Evolutionary conservation across 2,888 invertebrate species (phyloP), one percentile per base, ranked within the genome.

Genomic region (Andrena dorsata): DNA sequence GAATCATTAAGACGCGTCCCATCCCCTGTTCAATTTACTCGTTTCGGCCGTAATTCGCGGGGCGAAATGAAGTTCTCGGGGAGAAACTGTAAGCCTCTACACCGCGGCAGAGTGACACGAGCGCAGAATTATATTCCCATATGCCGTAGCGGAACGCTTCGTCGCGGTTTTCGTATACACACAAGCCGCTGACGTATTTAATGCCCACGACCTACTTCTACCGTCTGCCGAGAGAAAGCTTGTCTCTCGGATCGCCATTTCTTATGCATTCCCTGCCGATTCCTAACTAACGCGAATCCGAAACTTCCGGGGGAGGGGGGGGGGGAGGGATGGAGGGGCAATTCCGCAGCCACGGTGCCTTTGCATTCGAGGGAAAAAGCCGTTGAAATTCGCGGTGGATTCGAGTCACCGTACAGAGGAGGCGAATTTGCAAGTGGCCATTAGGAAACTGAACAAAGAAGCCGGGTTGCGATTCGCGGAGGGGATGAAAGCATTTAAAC

Each of bases 181-280:
- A 76, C 63, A 76, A 71, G 65, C 32, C 66, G 70, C 71, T 71
- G 76, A 83, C 74, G 82, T 77, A 74, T 84, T 87, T 85, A 86
- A 84, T 73, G 81, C 51, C 68, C 71, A 60, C 82, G 87, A 87
- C 88, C 85, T 84, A 88, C 83, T 88, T 89, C 66, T 10, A 51
- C 28, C 60, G 71, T 77, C 79, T 49, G 56, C 56, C 6, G 49
- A 74, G 85, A 83, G 83, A 85, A 85, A 86, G 82, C 78, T 58
- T 61, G 60, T 51, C 73, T 51, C 61, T 7, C 76, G 23, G 73
- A 85, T 80, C 78, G 66, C 66, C 58, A 70, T 76, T 80, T 82
- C 79, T 76, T 76, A 70, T 68, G 71, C 68, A 70, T 76, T 87
- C 76, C 56, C 72, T 49, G 75, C 61, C 81, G 61, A 85, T 87